Conservation (phyloP, 2,113 vertebrate genomes). For the Channa maculata region DNA sequence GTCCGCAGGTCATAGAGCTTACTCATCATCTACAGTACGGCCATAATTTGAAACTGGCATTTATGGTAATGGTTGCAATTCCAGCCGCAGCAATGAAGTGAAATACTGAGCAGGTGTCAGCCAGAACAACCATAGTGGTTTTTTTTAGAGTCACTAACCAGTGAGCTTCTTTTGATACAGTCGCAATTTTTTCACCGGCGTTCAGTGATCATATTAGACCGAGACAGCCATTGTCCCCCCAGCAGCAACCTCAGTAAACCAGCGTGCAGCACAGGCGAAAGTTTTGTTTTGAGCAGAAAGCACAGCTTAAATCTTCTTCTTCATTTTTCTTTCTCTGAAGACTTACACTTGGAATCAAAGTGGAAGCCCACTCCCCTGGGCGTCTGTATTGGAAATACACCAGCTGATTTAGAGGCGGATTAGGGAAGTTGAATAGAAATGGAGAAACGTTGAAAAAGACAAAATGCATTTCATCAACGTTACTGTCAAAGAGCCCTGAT, state of each 20-base stretch:
- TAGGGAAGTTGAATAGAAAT: background rate
- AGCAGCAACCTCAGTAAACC: conserved; percentile 2
- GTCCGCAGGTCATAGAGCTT: too few relatives aligned
- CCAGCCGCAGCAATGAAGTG: background rate
- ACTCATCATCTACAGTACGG: too few relatives aligned
- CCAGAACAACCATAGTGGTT: background rate
- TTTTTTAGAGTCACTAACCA: too few relatives aligned
- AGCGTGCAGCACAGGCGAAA: background rate
- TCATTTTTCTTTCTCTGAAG: background rate
- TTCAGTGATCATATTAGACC: background rate
- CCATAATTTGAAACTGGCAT: too few relatives aligned
- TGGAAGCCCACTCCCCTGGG: background rate
- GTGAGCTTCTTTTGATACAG: background rate
- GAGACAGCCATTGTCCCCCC: background rate
- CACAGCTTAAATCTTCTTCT: background rate
- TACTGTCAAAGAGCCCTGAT: background rate
- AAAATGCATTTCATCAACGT: background rate
- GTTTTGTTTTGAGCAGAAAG: background rate
- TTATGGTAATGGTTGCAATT: too few relatives aligned
- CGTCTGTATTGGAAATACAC: background rate
- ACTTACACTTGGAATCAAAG: background rate
- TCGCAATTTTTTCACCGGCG: background rate
- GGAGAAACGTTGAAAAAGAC: background rate
- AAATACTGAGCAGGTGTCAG: background rate
- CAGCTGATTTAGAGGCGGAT: background rate